Conservation (phyloP, 1,140 invertebrate genomes). For the Drosophila ambigua region DNA sequence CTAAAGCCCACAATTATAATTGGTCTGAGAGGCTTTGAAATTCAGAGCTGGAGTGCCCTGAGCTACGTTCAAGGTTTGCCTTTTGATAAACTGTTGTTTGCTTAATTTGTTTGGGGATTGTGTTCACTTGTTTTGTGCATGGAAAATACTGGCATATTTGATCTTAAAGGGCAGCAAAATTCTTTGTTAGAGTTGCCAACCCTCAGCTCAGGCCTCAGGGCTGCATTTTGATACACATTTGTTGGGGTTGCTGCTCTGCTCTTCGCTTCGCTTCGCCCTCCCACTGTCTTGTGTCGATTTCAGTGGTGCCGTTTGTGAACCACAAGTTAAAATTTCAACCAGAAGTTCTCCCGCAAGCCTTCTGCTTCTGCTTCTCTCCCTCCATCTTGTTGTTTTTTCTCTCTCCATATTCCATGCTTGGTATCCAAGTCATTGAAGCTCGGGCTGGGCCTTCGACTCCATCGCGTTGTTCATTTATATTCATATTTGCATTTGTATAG, state of each 20-base stretch:
- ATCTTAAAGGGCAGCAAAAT: too few relatives aligned
- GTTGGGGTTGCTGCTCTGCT: constrained; percentile 7
- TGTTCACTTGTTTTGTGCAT: too few relatives aligned
- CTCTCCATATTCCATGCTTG: not conserved
- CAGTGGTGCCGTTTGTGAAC: constrained; percentile 12
- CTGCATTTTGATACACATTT: too few relatives aligned
- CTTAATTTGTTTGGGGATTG: too few relatives aligned
- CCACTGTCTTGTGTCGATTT: constrained; percentile 9
- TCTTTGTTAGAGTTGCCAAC: too few relatives aligned
- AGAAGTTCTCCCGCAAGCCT: constrained; percentile 4
- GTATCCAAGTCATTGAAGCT: constrained; percentile 20
- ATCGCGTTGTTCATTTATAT: constrained; percentile 78
- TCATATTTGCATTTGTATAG: constrained; percentile 72
- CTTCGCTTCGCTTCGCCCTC: not conserved
- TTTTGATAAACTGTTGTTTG: too few relatives aligned
- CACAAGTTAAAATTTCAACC: constrained; percentile 33
- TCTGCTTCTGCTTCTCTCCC: not conserved
- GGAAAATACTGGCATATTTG: too few relatives aligned
- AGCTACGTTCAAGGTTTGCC: too few relatives aligned
- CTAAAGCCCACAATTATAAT: too few relatives aligned
- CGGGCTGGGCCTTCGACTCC: constrained; percentile 37
- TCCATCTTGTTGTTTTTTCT: not conserved
- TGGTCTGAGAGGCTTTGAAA: too few relatives aligned
- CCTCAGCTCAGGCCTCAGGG: too few relatives aligned
- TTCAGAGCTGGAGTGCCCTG: too few relatives aligned